These are phyloP conservation scores for Leucoraja erinaceus DNA, from an alignment of 2,113 vertebrate genomes.

Conservation along the genomic window DNA sequence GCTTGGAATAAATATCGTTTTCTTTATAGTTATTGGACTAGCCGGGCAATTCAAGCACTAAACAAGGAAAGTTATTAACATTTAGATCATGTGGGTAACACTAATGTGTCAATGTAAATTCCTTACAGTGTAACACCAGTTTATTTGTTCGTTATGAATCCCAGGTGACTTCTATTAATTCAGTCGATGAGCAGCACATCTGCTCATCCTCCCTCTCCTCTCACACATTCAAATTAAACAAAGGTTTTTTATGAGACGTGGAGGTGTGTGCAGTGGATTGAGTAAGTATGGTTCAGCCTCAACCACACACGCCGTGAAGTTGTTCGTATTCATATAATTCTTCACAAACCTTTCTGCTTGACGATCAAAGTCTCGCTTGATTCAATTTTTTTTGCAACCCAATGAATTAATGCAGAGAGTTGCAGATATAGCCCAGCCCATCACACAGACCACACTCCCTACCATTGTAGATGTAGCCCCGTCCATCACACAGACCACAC, in stretches of 20 bases:
- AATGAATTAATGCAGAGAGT: slow-evolving; percentile 33
- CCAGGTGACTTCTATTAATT: background rate
- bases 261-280: slow-evolving; percentile 24
- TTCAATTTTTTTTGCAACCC: slow-evolving; percentile 35
- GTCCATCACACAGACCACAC: too few relatives aligned
- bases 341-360: slow-evolving; percentile 11
- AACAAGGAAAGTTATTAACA: background rate
- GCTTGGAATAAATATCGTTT: too few relatives aligned
- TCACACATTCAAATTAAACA: background rate
- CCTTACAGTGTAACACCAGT: background rate
- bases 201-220: background rate
- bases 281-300: slow-evolving; percentile 27
- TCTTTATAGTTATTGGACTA: too few relatives aligned
- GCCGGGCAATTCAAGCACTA: background rate
- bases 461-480: too few relatives aligned
- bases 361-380: slow-evolving; percentile 12
- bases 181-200: background rate
- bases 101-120: background rate
- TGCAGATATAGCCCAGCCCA: too few relatives aligned
- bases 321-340: slow-evolving; percentile 39
- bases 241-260: slow-evolving; percentile 4
- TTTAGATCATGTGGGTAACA: background rate
- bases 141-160: slow-evolving; percentile 5
- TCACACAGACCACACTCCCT: too few relatives aligned
- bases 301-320: background rate